Evolutionary conservation across 1,140 invertebrate species (phyloP).

Genomic region (Oppia nitens): DNA sequence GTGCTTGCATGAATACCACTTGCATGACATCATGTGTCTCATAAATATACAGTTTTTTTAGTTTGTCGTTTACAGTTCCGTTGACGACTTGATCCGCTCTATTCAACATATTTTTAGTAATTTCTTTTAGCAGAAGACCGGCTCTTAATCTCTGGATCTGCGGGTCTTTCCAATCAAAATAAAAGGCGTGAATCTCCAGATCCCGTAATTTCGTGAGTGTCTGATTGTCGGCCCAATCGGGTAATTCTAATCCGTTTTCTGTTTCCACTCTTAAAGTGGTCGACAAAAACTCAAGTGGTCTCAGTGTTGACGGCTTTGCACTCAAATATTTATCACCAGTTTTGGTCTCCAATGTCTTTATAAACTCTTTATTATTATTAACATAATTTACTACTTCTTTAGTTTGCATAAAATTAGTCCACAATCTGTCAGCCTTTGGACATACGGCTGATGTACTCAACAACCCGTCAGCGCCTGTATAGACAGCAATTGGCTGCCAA

Average conservation of each 20-base stretch:
- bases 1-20: constrained; percentile 5
- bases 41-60: constrained; percentile 6
- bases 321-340: constrained; percentile 4
- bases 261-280: constrained; percentile 8
- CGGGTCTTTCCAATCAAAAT: constrained; percentile 6
- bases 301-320: not conserved
- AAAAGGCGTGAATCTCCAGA: constrained; percentile 5
- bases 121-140: not conserved
- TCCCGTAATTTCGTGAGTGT: not conserved
- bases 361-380: not conserved
- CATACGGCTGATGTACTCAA: constrained; percentile 3
- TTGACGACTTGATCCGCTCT: not conserved
- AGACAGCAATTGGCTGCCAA: constrained; percentile 4
- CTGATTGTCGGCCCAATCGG: constrained; percentile 9
- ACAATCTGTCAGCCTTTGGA: not conserved
- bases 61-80: not conserved
- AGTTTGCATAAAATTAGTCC: not conserved
- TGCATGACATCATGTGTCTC: constrained; percentile 11
- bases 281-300: constrained; percentile 9
- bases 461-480: not conserved
- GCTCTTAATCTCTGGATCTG: constrained; percentile 8
- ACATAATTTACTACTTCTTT: constrained; percentile 2
- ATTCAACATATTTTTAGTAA: not conserved
- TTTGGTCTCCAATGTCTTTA: not conserved
- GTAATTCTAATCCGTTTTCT: constrained; percentile 7